Evolutionary conservation across 2,888 invertebrate species (phyloP).

Genomic region (Choreutis nemorana): DNA sequence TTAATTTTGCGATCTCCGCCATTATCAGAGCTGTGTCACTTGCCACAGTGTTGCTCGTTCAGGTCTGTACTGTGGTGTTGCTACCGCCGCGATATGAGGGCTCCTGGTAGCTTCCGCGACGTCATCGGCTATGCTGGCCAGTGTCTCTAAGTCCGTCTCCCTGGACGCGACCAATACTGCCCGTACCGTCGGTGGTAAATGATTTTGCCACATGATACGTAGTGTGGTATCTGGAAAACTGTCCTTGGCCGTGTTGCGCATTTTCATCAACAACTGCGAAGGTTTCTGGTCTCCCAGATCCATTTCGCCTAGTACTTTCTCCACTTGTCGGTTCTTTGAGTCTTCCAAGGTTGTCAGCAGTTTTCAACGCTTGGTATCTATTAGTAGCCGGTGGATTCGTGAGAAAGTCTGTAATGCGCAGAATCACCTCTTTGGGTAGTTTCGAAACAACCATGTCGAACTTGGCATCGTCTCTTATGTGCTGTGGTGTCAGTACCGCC

Average conservation of each 20-base stretch:
- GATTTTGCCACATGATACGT: slow-evolving; percentile 9
- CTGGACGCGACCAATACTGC: slow-evolving; percentile 8
- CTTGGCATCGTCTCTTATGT: too few relatives aligned
- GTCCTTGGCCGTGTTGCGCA: slow-evolving; percentile 8
- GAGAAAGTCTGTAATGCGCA: slow-evolving; percentile 14
- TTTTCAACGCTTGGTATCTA: slow-evolving; percentile 10
- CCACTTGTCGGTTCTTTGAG: slow-evolving; percentile 6
- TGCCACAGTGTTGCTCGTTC: background rate
- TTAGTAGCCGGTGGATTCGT: slow-evolving; percentile 7
- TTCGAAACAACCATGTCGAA: slow-evolving; percentile 12
- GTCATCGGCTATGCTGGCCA: slow-evolving; percentile 11
- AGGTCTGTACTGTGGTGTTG: too few relatives aligned
- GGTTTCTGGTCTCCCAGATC: slow-evolving; percentile 12
- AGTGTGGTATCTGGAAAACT: slow-evolving; percentile 10
- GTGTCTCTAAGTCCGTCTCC: slow-evolving; percentile 5
- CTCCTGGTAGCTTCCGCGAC: slow-evolving; percentile 5
- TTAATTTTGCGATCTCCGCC: background rate
- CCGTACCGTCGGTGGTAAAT: slow-evolving; percentile 8
- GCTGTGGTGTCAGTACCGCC: too few relatives aligned
- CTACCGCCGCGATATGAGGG: background rate
- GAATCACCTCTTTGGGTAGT: slow-evolving; percentile 11
- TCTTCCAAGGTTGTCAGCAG: slow-evolving; percentile 11
- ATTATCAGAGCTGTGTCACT: background rate
- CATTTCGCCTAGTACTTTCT: slow-evolving; percentile 9
- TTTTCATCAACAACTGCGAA: slow-evolving; percentile 9